Evolutionary conservation across 2,113 vertebrate genomes (phyloP), one percentile per base, ranked within the genome.

Genomic region (Microcebus ravelobensis): DNA sequence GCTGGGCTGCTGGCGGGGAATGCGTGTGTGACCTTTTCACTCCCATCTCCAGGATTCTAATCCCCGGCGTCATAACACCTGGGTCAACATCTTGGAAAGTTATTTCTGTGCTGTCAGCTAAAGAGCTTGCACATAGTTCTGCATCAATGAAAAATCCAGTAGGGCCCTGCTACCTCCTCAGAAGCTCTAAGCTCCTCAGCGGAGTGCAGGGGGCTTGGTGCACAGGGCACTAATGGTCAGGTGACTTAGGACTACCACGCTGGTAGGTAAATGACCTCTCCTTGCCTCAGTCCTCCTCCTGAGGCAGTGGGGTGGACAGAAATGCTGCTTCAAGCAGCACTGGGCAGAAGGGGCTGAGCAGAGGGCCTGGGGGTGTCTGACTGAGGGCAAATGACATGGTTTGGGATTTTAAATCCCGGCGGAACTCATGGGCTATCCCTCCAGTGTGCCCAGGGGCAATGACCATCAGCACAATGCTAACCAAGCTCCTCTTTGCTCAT

Each of bases 11-110:
- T 6, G 20, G 77, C 29, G 31, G 87, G 14, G 2, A 48, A 63
- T 8, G 21, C 6, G 25, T 27, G 31, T n/a, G 29, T 9, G 52
- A 90, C 86, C 77, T 83, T 96, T 85, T 81, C 67, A 21, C 31
- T 86, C 50, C n/a, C 81, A 29, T 82, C 50, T 94, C 82, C n/a
- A 29, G 82, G 74, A 57, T 71, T 85, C 82, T 91, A 68, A 90
- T 50, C 79, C 81, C 91, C 0, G 3, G 45, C 1, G 0, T 55
- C 36, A 6, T 55, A 93, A 87, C 82, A 93, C 92, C 84, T 88
- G 67, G 81, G 70, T 82, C 81, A 96, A 76, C 88, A 86, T 91
- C 91, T 96, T 85, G 91, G 86, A 31, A 86, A 50, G 23, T 85
- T 65, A 87, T 77, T 97, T 93, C 94, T 93, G 65, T 88, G 36